A percentile compares a stretch with the other conserved stretches of the same genome.
These are phyloP conservation scores for Mobula hypostoma DNA, from an alignment of 2,113 vertebrate species.

Conservation along the genomic window DNA sequence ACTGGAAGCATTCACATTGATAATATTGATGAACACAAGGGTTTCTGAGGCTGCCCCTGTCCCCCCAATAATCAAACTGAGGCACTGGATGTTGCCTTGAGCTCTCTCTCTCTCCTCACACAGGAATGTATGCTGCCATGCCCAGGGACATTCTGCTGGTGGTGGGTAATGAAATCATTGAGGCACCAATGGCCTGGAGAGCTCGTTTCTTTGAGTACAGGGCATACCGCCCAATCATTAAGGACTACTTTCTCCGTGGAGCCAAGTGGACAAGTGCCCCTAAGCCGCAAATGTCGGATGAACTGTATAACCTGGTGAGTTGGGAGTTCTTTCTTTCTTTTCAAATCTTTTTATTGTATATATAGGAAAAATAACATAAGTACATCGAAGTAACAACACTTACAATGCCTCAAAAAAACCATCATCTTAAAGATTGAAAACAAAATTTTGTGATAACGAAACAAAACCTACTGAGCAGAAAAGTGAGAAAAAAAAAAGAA, in stretches of 20 bases:
- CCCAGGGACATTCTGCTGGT: slow-evolving; percentile 92
- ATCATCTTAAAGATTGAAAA: too few relatives aligned
- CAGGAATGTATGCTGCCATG: slow-evolving; percentile 97
- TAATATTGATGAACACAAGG: background rate
- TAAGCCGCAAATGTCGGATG: slow-evolving; percentile 89
- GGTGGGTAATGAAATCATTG: slow-evolving; percentile 94
- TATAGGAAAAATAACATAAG: too few relatives aligned
- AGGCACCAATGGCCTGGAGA: slow-evolving; percentile 98
- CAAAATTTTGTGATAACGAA: too few relatives aligned
- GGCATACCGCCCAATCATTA: slow-evolving; percentile 86
- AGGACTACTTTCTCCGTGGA: slow-evolving; percentile 87
- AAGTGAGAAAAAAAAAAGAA: too few relatives aligned
- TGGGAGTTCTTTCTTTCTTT: too few relatives aligned
- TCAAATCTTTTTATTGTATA: too few relatives aligned
- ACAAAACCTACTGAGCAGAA: too few relatives aligned
- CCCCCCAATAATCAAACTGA: background rate
- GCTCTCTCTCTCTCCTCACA: slow-evolving; percentile 28
- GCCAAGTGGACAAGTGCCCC: slow-evolving; percentile 97
- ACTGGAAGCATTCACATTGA: background rate
- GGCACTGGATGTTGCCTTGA: background rate
- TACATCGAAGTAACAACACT: too few relatives aligned
- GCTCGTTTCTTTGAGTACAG: slow-evolving; percentile 95
- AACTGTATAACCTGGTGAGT: slow-evolving; percentile 86
- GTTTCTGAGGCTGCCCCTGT: background rate
- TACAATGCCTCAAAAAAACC: too few relatives aligned